A percentile compares a stretch with the other conserved stretches of the same genome.
These are phyloP conservation scores for Momotus momota DNA, from an alignment of 2,797 vertebrate genomes.

Conservation along the genomic window DNA sequence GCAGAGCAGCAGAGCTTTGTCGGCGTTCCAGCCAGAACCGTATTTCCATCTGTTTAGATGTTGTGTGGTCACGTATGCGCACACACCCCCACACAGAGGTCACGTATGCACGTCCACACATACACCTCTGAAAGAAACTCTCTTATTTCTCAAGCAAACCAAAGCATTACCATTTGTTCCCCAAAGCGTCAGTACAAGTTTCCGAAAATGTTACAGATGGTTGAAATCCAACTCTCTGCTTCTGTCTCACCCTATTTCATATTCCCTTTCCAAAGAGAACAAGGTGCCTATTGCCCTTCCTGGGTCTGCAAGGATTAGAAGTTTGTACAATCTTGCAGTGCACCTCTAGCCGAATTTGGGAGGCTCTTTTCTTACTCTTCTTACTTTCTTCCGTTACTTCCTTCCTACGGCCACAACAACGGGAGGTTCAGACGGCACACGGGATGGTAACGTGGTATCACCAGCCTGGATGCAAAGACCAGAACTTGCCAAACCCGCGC, in stretches of 20 bases:
- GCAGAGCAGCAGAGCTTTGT: neutral
- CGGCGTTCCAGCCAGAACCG: neutral
- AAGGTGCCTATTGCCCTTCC: neutral
- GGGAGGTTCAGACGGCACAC: neutral
- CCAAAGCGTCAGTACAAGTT: neutral
- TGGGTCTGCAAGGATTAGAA: neutral
- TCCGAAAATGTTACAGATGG: neutral
- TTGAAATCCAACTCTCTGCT: neutral
- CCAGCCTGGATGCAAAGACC: neutral
- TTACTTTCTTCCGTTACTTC: neutral
- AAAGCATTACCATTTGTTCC: neutral
- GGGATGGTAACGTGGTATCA: neutral
- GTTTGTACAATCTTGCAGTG: neutral
- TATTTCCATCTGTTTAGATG: neutral
- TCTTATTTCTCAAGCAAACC: neutral
- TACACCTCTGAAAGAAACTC: neutral
- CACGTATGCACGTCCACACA: fast-evolving
- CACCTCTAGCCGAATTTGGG: neutral
- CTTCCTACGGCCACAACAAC: neutral
- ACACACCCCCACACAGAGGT: no score
- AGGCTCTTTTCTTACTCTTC: neutral
- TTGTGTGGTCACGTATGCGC: neutral
- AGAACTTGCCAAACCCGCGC: neutral
- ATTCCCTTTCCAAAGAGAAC: neutral
- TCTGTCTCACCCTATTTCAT: neutral